Evolutionary conservation across 2,113 vertebrate species (phyloP), one percentile per base, ranked within the genome.

Genomic region (Caranx ignobilis): DNA sequence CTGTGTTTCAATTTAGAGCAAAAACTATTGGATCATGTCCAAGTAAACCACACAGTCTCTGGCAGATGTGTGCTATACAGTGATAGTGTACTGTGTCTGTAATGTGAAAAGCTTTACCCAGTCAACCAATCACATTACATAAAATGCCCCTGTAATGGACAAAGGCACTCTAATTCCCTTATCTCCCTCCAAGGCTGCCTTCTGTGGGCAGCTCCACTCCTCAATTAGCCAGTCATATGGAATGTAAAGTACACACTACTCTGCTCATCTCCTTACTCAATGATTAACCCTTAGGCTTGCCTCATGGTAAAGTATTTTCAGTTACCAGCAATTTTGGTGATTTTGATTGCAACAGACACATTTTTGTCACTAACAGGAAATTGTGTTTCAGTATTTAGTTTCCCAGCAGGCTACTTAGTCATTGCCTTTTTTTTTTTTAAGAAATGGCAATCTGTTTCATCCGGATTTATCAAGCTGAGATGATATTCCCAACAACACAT

Each of bases 101-200:
- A 72, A 75, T 77, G 63, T 71, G 48, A 61, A 69, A 81, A 39
- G 72, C 81, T 71, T 77, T 76, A 64, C 0, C 55, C 71, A 75
- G 74, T 37, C 54, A 71, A 54, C 67, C 77, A 86, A 54, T 75
- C 63, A 83, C 55, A 67, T 72, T 79, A 52, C 74, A 78, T 70
- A 77, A 86, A 83, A 77, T 75, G 70, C 52, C 48, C 55, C 75
- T 54, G 80, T 85, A 85, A 89, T 69, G 76, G 81, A 83, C 76
- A 86, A 79, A 89, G 55, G 55, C 73, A 80, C 62, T 82, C 61
- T 85, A 71, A 79, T 85, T 77, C 60, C 66, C 79, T 77, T 83
- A 83, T 87, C 78, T 86, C 75, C 26, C 73, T 84, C 56, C 21
- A 45, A 50, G 63, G 41, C 68, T 47, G 66, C 69, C 64, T 80